Percentiles rank a stretch among this genome's conserved stretches.
These are phyloP conservation scores for Geotrypetes seraphini DNA, from an alignment of 2,797 vertebrate genomes.

Conservation along the genomic window DNA sequence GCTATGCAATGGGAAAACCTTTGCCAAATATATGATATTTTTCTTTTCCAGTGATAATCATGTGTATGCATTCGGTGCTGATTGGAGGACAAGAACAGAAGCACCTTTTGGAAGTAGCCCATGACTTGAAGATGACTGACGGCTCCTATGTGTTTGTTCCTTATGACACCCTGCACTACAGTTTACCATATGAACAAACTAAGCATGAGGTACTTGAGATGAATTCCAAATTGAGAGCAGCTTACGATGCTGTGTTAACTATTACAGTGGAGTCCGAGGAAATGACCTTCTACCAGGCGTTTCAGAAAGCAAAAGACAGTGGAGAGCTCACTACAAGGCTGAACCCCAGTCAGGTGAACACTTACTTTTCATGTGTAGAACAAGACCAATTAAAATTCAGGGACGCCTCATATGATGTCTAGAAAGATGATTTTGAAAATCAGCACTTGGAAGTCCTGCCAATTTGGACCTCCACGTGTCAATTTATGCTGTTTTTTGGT, in stretches of 20 bases:
- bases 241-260: conserved; percentile 66
- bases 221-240: conserved; percentile 54
- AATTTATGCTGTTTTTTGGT: no score
- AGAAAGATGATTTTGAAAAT: no score
- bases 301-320: conserved; percentile 46
- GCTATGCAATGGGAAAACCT: no score
- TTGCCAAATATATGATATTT: background rate
- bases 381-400: no score
- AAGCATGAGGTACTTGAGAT: conserved; percentile 39
- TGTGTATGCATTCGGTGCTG: conserved; percentile 72
- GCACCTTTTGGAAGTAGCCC: conserved; percentile 57
- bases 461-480: no score
- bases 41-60: conserved; percentile 51
- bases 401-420: no score
- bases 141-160: conserved; percentile 64
- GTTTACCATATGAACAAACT: conserved; percentile 54
- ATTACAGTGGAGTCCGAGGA: conserved; percentile 55
- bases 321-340: conserved; percentile 53
- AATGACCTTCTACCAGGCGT: conserved; percentile 55
- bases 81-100: conserved; percentile 55
- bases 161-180: conserved; percentile 68
- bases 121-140: conserved; percentile 62
- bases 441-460: no score
- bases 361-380: background rate
- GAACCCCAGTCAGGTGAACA: conserved; percentile 1